A percentile compares a stretch with the other conserved stretches of the same genome.
Evolutionary conservation across 2,888 invertebrate genomes (phyloP).

Genomic region (Drosophila rubida): DNA sequence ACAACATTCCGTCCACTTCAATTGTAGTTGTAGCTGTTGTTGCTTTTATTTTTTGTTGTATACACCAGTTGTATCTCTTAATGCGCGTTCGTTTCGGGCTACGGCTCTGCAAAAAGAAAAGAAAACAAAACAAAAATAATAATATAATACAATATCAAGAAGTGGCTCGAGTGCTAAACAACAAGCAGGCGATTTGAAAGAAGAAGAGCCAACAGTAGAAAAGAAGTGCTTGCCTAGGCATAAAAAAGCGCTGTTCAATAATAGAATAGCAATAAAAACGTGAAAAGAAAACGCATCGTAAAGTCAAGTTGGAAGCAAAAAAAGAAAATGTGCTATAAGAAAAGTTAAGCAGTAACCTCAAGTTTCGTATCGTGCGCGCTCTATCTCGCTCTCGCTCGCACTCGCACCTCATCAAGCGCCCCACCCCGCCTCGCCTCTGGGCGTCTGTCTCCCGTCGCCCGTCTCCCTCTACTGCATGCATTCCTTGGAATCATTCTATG

Average conservation of each 20-base stretch:
- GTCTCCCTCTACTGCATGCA: conserved; percentile 65
- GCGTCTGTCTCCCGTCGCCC: not conserved
- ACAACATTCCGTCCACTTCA: conserved; percentile 46
- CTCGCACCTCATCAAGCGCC: not conserved
- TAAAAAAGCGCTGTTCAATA: conserved; percentile 52
- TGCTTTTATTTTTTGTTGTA: conserved; percentile 26
- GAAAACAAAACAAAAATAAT: conserved; percentile 28
- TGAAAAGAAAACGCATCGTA: conserved; percentile 12
- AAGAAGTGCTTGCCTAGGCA: conserved; percentile 57
- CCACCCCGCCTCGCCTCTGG: not conserved
- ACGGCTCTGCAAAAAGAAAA: conserved; percentile 41
- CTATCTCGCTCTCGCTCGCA: conserved; percentile 13
- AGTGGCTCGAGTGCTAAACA: conserved; percentile 63
- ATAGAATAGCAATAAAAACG: conserved; percentile 37
- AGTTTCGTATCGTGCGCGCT: conserved; percentile 40
- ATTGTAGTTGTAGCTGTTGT: conserved; percentile 37
- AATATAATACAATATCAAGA: conserved; percentile 18
- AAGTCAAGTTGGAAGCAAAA: conserved; percentile 18
- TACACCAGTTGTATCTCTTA: conserved; percentile 34
- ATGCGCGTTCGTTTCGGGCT: conserved; percentile 62
- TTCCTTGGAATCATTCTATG: conserved; percentile 78
- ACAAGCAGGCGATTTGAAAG: conserved; percentile 13
- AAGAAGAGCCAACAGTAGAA: conserved; percentile 2
- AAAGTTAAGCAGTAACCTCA: conserved; percentile 50
- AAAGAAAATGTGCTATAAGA: conserved; percentile 57